A percentile compares a stretch with the other conserved stretches of the same genome.
Conservation (phyloP, 1,140 invertebrate genomes). For the Apis mellifera region DNA sequence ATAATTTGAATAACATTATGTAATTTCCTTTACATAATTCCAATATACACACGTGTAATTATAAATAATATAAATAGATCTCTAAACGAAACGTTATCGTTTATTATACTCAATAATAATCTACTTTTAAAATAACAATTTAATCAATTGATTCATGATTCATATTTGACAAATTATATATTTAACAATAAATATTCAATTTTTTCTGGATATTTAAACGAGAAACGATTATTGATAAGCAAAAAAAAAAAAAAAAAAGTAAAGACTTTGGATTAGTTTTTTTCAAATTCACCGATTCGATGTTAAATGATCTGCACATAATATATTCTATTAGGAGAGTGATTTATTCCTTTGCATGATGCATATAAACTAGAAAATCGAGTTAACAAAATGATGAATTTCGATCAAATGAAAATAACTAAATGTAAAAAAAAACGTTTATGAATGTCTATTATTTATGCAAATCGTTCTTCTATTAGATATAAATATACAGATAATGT, state of each 20-base stretch:
- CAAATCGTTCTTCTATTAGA: background rate
- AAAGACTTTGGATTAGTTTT: background rate
- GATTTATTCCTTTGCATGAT: background rate
- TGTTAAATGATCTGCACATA: conserved; percentile 13
- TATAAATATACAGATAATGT: background rate
- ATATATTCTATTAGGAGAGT: conserved; percentile 26
- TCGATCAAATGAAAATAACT: background rate
- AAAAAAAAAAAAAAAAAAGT: background rate
- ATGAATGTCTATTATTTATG: conserved; percentile 9
- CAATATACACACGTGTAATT: too few relatives aligned
- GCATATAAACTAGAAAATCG: background rate
- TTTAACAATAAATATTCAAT: background rate
- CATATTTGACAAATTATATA: background rate
- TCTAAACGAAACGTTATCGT: too few relatives aligned
- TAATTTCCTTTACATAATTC: too few relatives aligned
- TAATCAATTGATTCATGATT: background rate
- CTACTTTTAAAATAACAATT: background rate
- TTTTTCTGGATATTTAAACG: background rate
- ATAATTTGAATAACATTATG: too few relatives aligned
- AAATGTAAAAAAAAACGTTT: conserved; percentile 24
- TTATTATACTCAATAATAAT: background rate
- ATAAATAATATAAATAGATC: too few relatives aligned
- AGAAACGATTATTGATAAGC: background rate
- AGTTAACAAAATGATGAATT: conserved; percentile 23
- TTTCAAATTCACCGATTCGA: background rate